These are phyloP conservation scores for Ormyrus labotus DNA, from an alignment of 2,888 invertebrate species.

Conservation along the genomic window DNA sequence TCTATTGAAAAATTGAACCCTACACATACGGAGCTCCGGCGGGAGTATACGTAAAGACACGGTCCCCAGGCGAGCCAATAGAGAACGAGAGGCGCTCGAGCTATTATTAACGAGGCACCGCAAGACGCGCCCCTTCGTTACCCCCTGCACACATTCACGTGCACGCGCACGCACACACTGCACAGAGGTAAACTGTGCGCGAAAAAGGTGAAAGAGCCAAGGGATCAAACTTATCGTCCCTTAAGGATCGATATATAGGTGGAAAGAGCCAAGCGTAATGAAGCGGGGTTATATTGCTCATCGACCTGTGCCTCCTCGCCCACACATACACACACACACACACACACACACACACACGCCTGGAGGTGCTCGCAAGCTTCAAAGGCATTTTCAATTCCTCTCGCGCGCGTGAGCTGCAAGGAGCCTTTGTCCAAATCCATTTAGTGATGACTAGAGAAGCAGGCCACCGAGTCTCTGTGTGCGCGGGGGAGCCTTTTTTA, in stretches of 20 bases:
- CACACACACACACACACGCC: background rate
- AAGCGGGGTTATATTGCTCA: slow-evolving; percentile 4
- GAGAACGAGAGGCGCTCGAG: background rate
- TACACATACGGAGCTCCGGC: no score
- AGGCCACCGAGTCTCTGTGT: no score
- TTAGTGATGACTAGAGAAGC: background rate
- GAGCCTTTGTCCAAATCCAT: slow-evolving; percentile 40
- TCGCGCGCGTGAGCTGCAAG: background rate
- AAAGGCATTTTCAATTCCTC: slow-evolving; percentile 32
- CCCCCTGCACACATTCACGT: no score
- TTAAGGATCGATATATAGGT: slow-evolving; percentile 7
- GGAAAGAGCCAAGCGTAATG: slow-evolving; percentile 12
- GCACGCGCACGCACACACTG: background rate
- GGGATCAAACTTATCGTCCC: background rate
- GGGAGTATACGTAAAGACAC: no score
- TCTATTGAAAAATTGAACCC: background rate
- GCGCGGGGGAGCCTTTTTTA: background rate
- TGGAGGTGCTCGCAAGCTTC: background rate
- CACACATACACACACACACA: background rate
- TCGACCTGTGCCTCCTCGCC: background rate
- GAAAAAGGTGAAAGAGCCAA: no score
- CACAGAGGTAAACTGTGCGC: background rate
- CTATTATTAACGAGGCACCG: slow-evolving; percentile 21
- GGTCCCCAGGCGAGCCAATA: background rate
- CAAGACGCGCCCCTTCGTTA: background rate